Conservation (phyloP, 2,797 vertebrate genomes). For the Hipposideros larvatus region DNA sequence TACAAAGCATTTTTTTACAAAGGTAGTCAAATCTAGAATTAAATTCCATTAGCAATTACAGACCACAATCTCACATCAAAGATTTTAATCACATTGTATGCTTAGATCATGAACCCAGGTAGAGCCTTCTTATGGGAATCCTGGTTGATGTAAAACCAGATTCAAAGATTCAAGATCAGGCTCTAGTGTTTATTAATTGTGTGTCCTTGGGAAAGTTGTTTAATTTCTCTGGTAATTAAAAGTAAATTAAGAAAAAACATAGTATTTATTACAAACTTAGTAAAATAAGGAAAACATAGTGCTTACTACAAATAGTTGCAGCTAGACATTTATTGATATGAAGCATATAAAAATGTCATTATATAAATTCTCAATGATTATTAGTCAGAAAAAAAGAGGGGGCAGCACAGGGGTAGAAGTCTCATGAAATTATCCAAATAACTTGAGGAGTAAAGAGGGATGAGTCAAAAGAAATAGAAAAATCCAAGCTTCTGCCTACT, state of each 20-base stretch:
- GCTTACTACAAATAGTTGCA: neutral
- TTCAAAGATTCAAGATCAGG: neutral
- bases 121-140: neutral
- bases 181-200: neutral
- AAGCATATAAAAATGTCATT: neutral
- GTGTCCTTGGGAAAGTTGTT: neutral
- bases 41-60: neutral
- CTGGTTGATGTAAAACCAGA: neutral
- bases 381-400: neutral
- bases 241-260: neutral
- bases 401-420: neutral
- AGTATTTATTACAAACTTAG: neutral
- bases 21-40: neutral
- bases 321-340: neutral
- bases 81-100: neutral
- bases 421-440: conserved; percentile 46
- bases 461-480: neutral
- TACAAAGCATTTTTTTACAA: neutral
- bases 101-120: neutral
- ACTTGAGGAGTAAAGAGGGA: neutral
- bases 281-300: neutral
- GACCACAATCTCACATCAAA: neutral
- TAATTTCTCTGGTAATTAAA: neutral
- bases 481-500: neutral
- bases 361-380: neutral